Conservation (phyloP, 2,113 vertebrate genomes). For the Apistogramma diplotaenia region DNA sequence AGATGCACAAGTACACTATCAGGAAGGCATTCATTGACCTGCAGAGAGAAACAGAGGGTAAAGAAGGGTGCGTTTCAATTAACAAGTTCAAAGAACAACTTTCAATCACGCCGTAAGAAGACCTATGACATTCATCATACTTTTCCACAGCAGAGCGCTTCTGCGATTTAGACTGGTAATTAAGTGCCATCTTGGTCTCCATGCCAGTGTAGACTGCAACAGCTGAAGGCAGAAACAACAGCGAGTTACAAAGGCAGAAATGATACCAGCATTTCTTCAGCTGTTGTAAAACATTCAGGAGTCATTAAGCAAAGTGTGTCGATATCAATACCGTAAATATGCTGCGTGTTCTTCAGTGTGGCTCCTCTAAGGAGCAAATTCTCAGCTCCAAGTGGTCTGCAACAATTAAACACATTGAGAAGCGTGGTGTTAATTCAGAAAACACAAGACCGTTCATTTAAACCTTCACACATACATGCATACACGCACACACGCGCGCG, state of each 20-base stretch:
- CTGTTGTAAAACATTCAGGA: neutral
- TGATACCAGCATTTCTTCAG: neutral
- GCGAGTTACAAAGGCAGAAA: neutral
- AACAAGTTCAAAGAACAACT: neutral
- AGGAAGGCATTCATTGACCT: conserved; percentile 98
- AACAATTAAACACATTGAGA: conserved; percentile 12
- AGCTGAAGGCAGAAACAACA: conserved; percentile 73
- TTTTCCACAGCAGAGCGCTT: conserved; percentile 98
- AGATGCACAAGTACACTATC: conserved; percentile 94
- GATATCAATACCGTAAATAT: conserved; percentile 85
- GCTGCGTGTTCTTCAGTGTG: conserved; percentile 95
- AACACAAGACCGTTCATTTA: neutral
- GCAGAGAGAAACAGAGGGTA: neutral
- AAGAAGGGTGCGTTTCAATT: neutral
- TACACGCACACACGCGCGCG: neutral
- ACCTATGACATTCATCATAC: conserved; percentile 72
- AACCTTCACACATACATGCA: neutral
- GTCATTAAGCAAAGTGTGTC: neutral
- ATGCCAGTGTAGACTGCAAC: conserved; percentile 98
- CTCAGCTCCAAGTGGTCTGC: conserved; percentile 92
- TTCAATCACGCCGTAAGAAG: neutral
- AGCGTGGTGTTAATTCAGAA: neutral
- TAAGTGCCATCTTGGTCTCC: conserved; percentile 99
- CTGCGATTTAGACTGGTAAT: conserved; percentile 98
- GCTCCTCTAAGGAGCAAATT: conserved; percentile 96